Percentiles rank a stretch among this genome's conserved stretches.
Evolutionary conservation across 2,113 vertebrate genomes (phyloP).

Genomic region (Dipodomys ordii): DNA sequence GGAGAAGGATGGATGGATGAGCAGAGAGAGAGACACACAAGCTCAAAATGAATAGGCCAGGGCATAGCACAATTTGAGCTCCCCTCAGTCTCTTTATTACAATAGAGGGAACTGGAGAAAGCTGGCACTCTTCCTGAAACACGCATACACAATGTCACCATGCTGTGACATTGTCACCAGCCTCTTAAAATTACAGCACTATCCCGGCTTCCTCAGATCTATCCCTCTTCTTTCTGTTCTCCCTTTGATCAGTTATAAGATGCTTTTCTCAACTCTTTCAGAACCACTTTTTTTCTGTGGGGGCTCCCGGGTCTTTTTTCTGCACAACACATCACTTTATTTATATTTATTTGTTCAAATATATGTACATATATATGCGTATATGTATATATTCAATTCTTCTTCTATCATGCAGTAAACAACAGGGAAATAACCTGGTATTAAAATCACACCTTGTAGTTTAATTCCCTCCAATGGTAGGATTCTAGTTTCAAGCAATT

Average conservation of each 20-base stretch:
- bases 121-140: neutral
- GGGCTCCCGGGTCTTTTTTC: neutral
- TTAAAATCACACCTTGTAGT: slow-evolving; percentile 53
- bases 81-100: neutral
- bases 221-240: slow-evolving; percentile 44
- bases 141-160: neutral
- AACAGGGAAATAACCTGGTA: slow-evolving; percentile 43
- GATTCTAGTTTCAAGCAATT: slow-evolving; percentile 69
- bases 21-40: neutral
- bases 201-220: neutral
- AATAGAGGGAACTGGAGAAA: neutral
- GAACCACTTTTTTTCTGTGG: neutral
- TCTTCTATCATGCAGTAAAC: slow-evolving; percentile 51
- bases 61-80: neutral
- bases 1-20: neutral
- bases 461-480: slow-evolving; percentile 62
- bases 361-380: neutral
- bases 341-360: neutral
- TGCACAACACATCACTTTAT: neutral
- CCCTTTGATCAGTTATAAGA: slow-evolving; percentile 69
- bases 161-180: neutral
- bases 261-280: neutral
- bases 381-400: slow-evolving; percentile 37
- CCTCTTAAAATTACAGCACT: slow-evolving; percentile 57
- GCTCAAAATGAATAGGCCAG: neutral